Evolutionary conservation across 35 echinoderm and acorn worm genomes (phyloP).

Genomic region (Apostichopus parvimensis): DNA sequence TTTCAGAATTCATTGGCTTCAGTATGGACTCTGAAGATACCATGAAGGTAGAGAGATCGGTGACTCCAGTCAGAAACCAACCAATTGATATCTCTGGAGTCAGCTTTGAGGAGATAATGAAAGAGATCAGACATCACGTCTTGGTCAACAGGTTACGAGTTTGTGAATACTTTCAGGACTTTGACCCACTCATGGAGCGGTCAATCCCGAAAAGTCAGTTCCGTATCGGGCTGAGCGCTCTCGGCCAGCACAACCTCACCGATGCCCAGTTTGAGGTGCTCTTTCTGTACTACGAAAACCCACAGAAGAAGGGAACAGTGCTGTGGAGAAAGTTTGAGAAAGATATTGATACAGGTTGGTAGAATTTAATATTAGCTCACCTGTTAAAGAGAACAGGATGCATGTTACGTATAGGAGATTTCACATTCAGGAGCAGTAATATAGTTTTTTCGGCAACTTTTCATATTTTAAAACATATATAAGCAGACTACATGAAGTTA

Average conservation of each 20-base stretch:
- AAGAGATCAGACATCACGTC: constrained; percentile 73
- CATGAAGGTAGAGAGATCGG: constrained; percentile 32
- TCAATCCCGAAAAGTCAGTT: constrained; percentile 90
- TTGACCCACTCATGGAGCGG: constrained; percentile 82
- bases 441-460: no score
- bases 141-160: constrained; percentile 86
- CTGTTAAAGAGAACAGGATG: no score
- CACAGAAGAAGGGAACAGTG: constrained; percentile 69
- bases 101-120: constrained; percentile 70
- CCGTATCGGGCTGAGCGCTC: constrained; percentile 82
- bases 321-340: constrained; percentile 91
- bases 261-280: constrained; percentile 81
- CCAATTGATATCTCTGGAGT: constrained; percentile 77
- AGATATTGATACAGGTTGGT: constrained; percentile 94
- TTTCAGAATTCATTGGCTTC: constrained; percentile 90
- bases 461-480: no score
- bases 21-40: constrained; percentile 77
- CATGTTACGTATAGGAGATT: no score
- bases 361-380: no score
- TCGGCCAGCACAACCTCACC: constrained; percentile 75
- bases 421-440: no score
- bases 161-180: constrained; percentile 95
- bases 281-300: constrained; percentile 73
- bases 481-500: no score
- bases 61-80: constrained; percentile 65